These are phyloP conservation scores for Bimastos eiseni DNA, from an alignment of 2,888 invertebrate genomes.

Conservation along the genomic window DNA sequence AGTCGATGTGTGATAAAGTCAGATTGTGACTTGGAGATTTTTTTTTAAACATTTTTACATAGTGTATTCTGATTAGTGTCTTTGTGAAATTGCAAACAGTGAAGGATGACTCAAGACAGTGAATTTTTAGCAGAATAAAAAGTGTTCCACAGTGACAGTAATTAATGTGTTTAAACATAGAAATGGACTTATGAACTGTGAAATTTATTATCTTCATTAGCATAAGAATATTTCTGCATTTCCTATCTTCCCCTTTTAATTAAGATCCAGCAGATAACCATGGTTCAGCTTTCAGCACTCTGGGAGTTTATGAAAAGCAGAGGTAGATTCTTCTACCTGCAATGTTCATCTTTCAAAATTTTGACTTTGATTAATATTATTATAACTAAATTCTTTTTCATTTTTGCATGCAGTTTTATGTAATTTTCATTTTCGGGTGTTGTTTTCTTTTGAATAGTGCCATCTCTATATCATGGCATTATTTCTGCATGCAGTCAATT, in stretches of 20 bases:
- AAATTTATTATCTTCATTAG: background rate
- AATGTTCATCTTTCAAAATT: no score
- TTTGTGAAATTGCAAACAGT: background rate
- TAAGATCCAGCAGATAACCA: background rate
- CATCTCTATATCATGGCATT: no score
- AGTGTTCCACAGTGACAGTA: background rate
- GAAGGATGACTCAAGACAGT: background rate
- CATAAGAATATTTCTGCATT: background rate
- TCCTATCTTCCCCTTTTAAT: background rate
- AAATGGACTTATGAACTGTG: background rate
- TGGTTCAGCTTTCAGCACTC: background rate
- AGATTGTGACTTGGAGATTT: background rate
- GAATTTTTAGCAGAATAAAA: background rate
- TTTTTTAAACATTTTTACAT: background rate
- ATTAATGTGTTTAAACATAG: background rate
- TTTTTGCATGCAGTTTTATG: no score
- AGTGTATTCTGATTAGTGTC: background rate
- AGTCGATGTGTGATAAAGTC: background rate
- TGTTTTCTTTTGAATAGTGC: no score
- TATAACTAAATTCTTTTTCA: no score
- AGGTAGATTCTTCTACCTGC: no score
- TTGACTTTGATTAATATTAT: no score
- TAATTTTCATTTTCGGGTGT: no score
- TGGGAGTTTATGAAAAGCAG: background rate
- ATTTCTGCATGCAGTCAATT: no score